Evolutionary conservation across 2,888 invertebrate species (phyloP).

Genomic region (Agonopterix heracliana): DNA sequence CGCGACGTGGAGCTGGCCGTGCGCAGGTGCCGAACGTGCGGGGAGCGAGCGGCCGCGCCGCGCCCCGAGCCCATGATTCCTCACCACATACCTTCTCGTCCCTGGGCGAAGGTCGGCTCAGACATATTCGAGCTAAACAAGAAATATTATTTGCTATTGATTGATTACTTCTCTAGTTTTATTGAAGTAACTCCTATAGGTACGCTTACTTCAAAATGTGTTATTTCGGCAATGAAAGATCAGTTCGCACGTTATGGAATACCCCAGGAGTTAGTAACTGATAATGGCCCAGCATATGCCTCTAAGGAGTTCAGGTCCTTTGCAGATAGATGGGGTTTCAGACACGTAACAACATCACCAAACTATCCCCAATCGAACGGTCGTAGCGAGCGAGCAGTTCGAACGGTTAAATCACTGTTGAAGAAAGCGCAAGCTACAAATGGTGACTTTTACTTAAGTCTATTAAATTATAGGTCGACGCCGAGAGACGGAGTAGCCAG

Average conservation of each 20-base stretch:
- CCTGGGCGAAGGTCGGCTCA: not conserved
- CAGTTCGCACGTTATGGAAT: not conserved
- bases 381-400: slow-evolving; percentile 15
- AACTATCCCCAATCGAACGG: slow-evolving; percentile 18
- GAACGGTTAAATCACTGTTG: slow-evolving; percentile 9
- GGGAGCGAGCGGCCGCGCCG: slow-evolving; percentile 5
- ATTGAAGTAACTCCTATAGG: not conserved
- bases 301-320: slow-evolving; percentile 12
- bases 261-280: not conserved
- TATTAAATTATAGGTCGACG: no score
- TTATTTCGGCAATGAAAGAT: not conserved
- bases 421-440: not conserved
- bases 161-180: not conserved
- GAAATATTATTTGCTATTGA: slow-evolving; percentile 3
- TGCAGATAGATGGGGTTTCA: slow-evolving; percentile 14
- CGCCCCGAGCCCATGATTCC: slow-evolving; percentile 6
- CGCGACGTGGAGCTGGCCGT: slow-evolving; percentile 19
- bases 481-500: no score
- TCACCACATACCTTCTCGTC: not conserved
- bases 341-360: slow-evolving; percentile 15
- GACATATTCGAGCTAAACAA: not conserved
- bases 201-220: not conserved
- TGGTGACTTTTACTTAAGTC: not conserved
- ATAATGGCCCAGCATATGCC: slow-evolving; percentile 1
- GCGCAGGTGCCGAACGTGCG: slow-evolving; percentile 13